phyloP scores from a whole-genome alignment of 2,113 vertebrate species.

The Chelonoidis abingdonii region DNA sequence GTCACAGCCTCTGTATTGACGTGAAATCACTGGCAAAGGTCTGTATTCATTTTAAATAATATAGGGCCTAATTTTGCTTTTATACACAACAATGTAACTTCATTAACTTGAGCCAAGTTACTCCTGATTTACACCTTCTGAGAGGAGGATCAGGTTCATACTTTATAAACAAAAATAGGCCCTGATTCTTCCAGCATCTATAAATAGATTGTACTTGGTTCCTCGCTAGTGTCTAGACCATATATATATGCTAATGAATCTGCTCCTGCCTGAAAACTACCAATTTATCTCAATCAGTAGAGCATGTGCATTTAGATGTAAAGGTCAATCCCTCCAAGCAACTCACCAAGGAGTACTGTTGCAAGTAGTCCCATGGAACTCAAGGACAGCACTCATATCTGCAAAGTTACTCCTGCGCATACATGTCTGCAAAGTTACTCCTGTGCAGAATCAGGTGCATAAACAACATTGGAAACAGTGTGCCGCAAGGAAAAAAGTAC shows the following conservation, averaged over 20 bases:
- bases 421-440: not conserved
- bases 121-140: not conserved
- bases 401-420: not conserved
- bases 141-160: not conserved
- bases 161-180: not conserved
- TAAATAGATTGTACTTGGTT: not conserved
- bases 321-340: not conserved
- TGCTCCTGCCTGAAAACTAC: not conserved
- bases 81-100: not conserved
- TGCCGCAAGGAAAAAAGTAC: not conserved
- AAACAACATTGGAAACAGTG: not conserved
- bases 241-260: not conserved
- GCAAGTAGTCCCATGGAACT: not conserved
- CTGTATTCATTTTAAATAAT: not conserved
- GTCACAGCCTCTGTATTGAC: not conserved
- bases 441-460: not conserved
- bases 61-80: not conserved
- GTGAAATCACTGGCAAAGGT: not conserved
- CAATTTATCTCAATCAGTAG: not conserved
- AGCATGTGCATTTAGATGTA: not conserved
- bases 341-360: not conserved
- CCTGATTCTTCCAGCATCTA: not conserved
- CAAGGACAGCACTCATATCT: not conserved
- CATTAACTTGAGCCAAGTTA: not conserved
- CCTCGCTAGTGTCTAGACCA: not conserved